Evolutionary conservation across 2,888 invertebrate species (phyloP), one percentile per base, ranked within the genome.

Genomic region (Oligia latruncula): DNA sequence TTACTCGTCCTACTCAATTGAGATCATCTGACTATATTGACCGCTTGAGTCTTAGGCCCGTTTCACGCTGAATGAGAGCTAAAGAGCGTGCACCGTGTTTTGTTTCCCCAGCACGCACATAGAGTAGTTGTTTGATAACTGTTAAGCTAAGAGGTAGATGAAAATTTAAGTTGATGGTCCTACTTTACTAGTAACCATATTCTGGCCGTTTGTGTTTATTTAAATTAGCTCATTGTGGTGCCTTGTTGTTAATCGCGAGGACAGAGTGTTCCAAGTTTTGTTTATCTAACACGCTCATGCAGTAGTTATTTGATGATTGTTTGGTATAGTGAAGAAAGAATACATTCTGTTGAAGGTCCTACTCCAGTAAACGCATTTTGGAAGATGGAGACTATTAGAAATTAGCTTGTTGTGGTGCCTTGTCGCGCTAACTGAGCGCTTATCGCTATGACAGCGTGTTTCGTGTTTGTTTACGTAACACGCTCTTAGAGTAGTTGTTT

Each of bases 171-270:
- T 35, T 65, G 11, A 35, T 35, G 35, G 35, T 35, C 35, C 11
- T 65, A 65, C 11, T 35, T 8, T 64, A 35, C 65, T 35, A 35
- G 35, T 65, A 20, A 23, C 5, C 6, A 11, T 40, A 40, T 15
- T 66, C 23, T 40, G 52, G 46, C 68, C 64, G 40, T 29, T 52
- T 74, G 76, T 68, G 58, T 74, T 23, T 87, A 81, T 82, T 88
- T 52, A 80, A 88, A 87, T 87, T 85, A 82, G 77, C 49, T 78
- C 65, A 80, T 80, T 81, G 88, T 85, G 65, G 52, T 46, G 4
- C 29, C 46, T n/a, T 65, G 60, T 66, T 0, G n/a, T 6, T 83
- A 62, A 77, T 83, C n/a, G 52, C 13, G n/a, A 35, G 17, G 49
- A 58, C 29, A 52, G 20, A 35, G 11, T 49, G 70, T 40, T 17